Evolutionary conservation across 2,888 invertebrate genomes (phyloP).

Genomic region (Liposcelis brunnea): DNA sequence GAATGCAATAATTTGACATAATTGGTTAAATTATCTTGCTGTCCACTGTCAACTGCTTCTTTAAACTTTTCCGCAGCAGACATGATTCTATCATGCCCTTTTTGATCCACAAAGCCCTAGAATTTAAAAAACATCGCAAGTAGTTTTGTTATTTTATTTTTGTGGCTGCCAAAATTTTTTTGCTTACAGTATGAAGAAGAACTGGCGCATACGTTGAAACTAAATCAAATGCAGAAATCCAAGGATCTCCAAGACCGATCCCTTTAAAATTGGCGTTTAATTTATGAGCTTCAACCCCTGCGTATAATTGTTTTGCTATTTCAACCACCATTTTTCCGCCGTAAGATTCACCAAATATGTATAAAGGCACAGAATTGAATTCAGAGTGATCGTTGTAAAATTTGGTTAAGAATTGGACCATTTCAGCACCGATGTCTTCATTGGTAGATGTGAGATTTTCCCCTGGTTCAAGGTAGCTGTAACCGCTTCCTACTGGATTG

Average conservation of each 20-base stretch:
- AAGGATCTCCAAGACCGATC: slow-evolving; percentile 71
- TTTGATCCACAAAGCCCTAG: slow-evolving; percentile 48
- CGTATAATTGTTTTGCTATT: slow-evolving; percentile 40
- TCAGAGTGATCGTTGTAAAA: slow-evolving; percentile 50
- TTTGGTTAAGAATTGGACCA: slow-evolving; percentile 49
- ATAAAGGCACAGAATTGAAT: slow-evolving; percentile 55
- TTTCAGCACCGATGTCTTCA: slow-evolving; percentile 51
- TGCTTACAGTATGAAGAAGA: slow-evolving; percentile 45
- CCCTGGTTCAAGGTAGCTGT: slow-evolving; percentile 51
- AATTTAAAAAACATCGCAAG: not conserved
- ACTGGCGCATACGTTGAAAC: slow-evolving; percentile 70
- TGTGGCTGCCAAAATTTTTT: no score
- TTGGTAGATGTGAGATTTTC: slow-evolving; percentile 36
- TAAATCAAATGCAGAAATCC: slow-evolving; percentile 77
- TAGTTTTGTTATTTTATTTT: no score
- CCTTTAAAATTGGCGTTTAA: slow-evolving; percentile 56
- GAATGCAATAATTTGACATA: no score
- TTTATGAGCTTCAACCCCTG: slow-evolving; percentile 31
- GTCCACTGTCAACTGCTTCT: slow-evolving; percentile 34
- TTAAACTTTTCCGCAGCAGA: slow-evolving; percentile 36
- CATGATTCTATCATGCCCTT: slow-evolving; percentile 42
- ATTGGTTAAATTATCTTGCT: no score
- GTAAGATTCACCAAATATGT: slow-evolving; percentile 79
- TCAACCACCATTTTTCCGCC: slow-evolving; percentile 87
- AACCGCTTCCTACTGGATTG: slow-evolving; percentile 80